Conservation (phyloP, 2,888 invertebrate species). For the Linnaemya vulpina region DNA sequence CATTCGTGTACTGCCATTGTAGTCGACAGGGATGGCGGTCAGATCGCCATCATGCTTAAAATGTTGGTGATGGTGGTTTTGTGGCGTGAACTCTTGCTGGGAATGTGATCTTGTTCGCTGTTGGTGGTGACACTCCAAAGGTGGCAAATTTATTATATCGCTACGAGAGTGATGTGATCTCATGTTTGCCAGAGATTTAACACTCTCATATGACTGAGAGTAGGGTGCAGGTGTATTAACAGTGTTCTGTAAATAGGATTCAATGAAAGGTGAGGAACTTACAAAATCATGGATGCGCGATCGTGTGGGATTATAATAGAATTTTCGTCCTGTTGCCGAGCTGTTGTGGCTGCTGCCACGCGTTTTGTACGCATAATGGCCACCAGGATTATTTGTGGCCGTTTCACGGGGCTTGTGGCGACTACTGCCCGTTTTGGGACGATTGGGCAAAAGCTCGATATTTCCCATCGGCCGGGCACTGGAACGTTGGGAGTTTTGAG, state of each 20-base stretch:
- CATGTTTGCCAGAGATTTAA: constrained; percentile 63
- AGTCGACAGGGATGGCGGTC: constrained; percentile 4
- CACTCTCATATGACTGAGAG: constrained; percentile 51
- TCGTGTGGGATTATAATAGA: constrained; percentile 78
- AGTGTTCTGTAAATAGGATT: constrained; percentile 44
- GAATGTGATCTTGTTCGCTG: constrained; percentile 28
- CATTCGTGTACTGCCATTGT: constrained; percentile 72
- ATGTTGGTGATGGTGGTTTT: constrained; percentile 45
- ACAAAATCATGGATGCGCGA: constrained; percentile 72
- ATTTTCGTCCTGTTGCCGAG: constrained; percentile 73
- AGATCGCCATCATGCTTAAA: constrained; percentile 4
- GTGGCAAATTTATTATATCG: constrained; percentile 36
- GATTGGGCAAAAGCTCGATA: constrained; percentile 42
- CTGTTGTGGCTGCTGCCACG: constrained; percentile 36
- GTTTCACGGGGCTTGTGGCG: constrained; percentile 20
- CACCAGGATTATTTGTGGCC: constrained; percentile 10
- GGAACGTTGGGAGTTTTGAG: constrained; percentile 62
- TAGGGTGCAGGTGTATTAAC: constrained; percentile 55
- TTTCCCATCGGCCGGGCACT: constrained; percentile 49
- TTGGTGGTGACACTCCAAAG: constrained; percentile 72
- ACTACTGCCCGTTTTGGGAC: constrained; percentile 53
- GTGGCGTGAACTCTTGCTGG: constrained; percentile 13
- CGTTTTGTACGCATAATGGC: background rate
- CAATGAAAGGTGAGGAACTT: constrained; percentile 43
- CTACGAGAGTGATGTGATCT: constrained; percentile 68